Evolutionary conservation across 2,113 vertebrate species (phyloP), one percentile per base, ranked within the genome.

Genomic region (Chaetodon auriga): DNA sequence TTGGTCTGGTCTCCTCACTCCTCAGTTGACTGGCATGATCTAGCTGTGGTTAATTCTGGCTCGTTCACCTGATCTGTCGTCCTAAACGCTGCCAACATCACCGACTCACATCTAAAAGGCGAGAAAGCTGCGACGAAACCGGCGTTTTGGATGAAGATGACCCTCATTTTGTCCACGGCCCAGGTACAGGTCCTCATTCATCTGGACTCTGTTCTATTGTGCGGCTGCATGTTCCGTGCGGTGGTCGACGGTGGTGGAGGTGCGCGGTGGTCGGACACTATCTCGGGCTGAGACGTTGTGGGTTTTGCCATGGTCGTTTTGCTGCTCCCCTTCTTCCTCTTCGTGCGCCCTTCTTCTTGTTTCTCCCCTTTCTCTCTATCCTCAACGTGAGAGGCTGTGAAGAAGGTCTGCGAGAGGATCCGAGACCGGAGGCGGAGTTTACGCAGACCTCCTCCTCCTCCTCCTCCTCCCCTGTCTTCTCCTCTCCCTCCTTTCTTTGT

Each of bases 61-160:
- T 91, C 79, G 73, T 80, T 90, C 85, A 88, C 86, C 73, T 88
- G 76, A 89, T 93, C 90, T 92, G 87, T 92, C 89, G 91, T 89
- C 91, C 83, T 51, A 74, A 84, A 90, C 77, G 86, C 91, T 90
- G 83, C 89, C 86, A 82, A 90, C 89, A 86, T 91, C 89, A 91
- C 78, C 89, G 89, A 92, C 83, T 92, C 90, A 90, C 86, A 80
- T 91, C 84, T 79, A 77, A 90, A 83, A 90, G 91, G 93, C 91
- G 95, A 95, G 92, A 94, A 95, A 91, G 95, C 94, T 94, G 95
- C 95, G 87, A 94, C 94, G 86, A 92, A 94, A 94, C 95, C 94
- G 94, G 95, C 95, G 93, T 94, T 94, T 87, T 89, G 94, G 91
- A 93, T 93, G 86, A 92, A 95, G 91, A 94, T 93, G 85, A 94